phyloP scores from a whole-genome alignment of 2,888 invertebrate species.

The Xestoiulus laeticollis region DNA sequence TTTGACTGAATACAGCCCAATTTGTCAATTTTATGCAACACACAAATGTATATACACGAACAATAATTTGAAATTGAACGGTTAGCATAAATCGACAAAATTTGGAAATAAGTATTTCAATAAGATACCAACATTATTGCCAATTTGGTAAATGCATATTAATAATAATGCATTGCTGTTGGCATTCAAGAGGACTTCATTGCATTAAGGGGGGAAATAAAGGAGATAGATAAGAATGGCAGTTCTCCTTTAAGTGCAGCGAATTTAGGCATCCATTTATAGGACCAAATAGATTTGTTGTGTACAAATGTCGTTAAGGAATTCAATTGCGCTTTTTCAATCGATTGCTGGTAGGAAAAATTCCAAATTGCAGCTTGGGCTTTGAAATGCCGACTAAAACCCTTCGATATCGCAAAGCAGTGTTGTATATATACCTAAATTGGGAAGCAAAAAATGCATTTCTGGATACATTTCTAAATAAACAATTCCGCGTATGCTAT shows the following conservation, averaged over 20 bases:
- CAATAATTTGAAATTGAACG: too few species aligned
- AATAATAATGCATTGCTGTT: too few species aligned
- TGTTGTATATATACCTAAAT: background rate
- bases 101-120: too few species aligned
- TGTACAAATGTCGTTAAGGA: slow-evolving; percentile 20
- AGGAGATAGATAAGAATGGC: background rate
- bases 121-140: too few species aligned
- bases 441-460: background rate
- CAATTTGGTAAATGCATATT: too few species aligned
- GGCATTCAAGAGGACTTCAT: too few species aligned
- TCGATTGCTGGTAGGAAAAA: slow-evolving; percentile 11
- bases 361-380: slow-evolving; percentile 6
- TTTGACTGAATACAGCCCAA: too few species aligned
- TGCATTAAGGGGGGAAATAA: background rate
- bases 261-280: background rate
- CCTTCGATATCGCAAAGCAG: background rate
- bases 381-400: background rate
- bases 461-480: background rate
- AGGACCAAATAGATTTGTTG: slow-evolving; percentile 9
- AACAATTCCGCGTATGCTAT: background rate
- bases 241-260: background rate
- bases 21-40: too few species aligned
- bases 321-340: slow-evolving; percentile 18
- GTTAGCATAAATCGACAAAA: too few species aligned
- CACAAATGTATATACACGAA: too few species aligned